Percentiles rank a stretch among this genome's conserved stretches.
phyloP scores from a whole-genome alignment of 1,140 invertebrate species.

The Magallana angulata region DNA sequence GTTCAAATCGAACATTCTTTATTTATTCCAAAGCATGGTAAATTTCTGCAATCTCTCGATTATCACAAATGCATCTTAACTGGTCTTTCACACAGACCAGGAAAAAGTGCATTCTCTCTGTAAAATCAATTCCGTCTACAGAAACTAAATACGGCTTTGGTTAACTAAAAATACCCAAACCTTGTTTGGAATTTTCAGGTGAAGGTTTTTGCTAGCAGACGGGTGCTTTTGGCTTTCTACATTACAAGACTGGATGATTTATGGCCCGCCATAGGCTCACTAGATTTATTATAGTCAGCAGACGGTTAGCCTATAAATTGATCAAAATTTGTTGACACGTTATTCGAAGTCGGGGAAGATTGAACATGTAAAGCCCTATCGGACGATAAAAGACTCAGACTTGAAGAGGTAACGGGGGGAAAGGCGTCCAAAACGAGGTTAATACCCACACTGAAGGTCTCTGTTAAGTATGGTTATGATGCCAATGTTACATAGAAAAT shows the following conservation, averaged over 20 bases:
- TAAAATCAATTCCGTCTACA: neutral
- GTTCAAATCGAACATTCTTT: too few relatives aligned
- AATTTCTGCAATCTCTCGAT: too few relatives aligned
- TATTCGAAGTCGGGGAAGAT: neutral
- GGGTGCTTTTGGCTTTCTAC: neutral
- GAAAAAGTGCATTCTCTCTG: neutral
- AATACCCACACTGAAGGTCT: too few relatives aligned
- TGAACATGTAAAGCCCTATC: neutral
- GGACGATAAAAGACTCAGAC: neutral
- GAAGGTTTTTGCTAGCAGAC: constrained; percentile 7
- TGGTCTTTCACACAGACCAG: too few relatives aligned
- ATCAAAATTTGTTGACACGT: constrained; percentile 32
- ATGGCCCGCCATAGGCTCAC: neutral
- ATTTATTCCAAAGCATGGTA: too few relatives aligned
- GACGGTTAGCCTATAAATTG: constrained; percentile 34
- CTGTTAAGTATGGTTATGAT: too few relatives aligned
- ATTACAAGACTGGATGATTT: neutral
- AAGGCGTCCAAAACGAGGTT: too few relatives aligned
- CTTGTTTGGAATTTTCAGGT: constrained; percentile 13
- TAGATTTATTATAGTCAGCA: constrained; percentile 18
- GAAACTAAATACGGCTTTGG: neutral
- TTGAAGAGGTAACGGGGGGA: neutral
- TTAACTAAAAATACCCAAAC: neutral
- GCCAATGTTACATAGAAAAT: too few relatives aligned
- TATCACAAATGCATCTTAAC: too few relatives aligned